phyloP scores from a whole-genome alignment of 2,888 invertebrate genomes.

The Eueremaeus valkanovi region DNA sequence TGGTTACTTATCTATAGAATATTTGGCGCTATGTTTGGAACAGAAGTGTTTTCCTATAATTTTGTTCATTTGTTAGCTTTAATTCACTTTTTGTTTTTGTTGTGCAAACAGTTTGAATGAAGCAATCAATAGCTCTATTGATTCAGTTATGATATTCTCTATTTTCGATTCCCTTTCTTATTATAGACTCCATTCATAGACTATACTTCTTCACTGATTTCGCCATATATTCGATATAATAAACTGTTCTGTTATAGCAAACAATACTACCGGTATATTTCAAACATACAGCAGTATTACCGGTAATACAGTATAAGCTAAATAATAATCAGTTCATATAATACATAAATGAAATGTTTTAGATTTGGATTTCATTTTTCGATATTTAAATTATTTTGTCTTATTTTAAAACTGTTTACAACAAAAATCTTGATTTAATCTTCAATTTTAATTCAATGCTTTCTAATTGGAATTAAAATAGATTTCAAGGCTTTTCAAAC shows the following conservation, averaged over 20 bases:
- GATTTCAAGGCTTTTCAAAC: not conserved
- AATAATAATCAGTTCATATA: too few relatives aligned
- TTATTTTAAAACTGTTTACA: not conserved
- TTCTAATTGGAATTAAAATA: not conserved
- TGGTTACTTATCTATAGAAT: too few relatives aligned
- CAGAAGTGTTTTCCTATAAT: not conserved
- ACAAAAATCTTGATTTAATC: not conserved
- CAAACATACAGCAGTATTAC: too few relatives aligned
- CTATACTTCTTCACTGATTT: not conserved
- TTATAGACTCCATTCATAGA: not conserved
- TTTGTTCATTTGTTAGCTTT: constrained; percentile 5
- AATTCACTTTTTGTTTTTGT: not conserved
- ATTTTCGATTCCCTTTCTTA: not conserved
- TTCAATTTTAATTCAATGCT: not conserved
- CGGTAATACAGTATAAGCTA: too few relatives aligned
- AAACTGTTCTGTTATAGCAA: too few relatives aligned
- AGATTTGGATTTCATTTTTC: too few relatives aligned
- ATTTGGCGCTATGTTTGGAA: not conserved
- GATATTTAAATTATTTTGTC: not conserved
- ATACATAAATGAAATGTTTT: too few relatives aligned
- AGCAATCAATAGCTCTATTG: not conserved
- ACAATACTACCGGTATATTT: too few relatives aligned
- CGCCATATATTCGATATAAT: not conserved
- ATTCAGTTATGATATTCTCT: not conserved
- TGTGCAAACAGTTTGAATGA: not conserved